These are phyloP conservation scores for Isurus oxyrinchus DNA, from an alignment of 2,113 vertebrate species.

Conservation along the genomic window DNA sequence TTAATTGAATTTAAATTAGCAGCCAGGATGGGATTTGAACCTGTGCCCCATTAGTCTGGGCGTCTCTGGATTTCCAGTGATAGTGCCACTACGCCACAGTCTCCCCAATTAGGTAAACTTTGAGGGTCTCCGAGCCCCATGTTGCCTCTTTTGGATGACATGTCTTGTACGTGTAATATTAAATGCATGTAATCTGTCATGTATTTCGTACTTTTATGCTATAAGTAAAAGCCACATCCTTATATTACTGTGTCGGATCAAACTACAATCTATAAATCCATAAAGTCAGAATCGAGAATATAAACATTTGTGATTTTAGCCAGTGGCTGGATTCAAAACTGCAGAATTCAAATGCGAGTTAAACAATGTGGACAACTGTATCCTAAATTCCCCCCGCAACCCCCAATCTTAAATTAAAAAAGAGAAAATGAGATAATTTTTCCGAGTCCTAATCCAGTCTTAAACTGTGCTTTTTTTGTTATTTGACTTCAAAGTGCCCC, in stretches of 20 bases:
- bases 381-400: not conserved
- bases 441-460: not conserved
- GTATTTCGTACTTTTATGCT: not conserved
- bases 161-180: too few species aligned
- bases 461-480: not conserved
- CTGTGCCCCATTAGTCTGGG: too few species aligned
- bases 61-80: too few species aligned
- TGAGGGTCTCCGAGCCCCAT: too few species aligned
- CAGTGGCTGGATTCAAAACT: not conserved
- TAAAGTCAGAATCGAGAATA: not conserved
- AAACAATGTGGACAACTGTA: not conserved
- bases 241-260: not conserved
- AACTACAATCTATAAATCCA: not conserved
- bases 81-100: too few species aligned
- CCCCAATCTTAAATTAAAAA: not conserved
- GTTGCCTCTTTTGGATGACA: too few species aligned
- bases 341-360: not conserved
- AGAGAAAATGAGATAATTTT: not conserved
- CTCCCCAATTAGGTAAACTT: too few species aligned
- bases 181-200: not conserved
- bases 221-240: not conserved
- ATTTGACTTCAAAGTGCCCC: not conserved
- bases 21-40: too few species aligned
- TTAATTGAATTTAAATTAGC: too few species aligned
- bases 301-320: not conserved